A percentile compares a stretch with the other conserved stretches of the same genome.
These are phyloP conservation scores for Sthenelais limicola DNA, from an alignment of 2,888 invertebrate species.

Conservation along the genomic window DNA sequence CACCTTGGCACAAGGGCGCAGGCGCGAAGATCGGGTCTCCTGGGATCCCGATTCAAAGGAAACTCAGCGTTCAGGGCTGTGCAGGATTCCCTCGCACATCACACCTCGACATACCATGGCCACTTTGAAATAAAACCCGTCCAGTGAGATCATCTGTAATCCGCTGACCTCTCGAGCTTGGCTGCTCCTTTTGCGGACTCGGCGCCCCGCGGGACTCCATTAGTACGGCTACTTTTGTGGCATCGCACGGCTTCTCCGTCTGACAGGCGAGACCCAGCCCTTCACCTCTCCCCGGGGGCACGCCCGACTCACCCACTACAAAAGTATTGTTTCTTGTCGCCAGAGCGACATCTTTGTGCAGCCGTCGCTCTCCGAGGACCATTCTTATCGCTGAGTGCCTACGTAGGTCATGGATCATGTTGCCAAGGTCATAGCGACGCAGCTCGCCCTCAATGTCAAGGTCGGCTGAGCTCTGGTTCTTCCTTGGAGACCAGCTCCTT, in stretches of 20 bases:
- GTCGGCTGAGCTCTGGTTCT: not conserved
- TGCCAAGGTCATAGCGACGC: not conserved
- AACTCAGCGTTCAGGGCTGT: no score
- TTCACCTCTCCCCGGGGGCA: constrained; percentile 17
- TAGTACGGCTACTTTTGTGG: constrained; percentile 24
- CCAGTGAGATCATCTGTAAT: no score
- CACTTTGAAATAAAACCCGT: no score
- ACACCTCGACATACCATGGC: no score
- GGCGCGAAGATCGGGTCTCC: no score
- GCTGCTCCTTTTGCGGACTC: not conserved
- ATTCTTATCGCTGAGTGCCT: not conserved
- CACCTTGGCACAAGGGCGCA: no score
- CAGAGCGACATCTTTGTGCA: constrained; percentile 23
- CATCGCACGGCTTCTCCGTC: not conserved
- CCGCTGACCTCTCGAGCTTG: no score
- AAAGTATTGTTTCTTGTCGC: constrained; percentile 35
- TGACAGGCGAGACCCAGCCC: not conserved
- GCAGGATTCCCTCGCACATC: no score
- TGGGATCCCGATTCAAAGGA: no score
- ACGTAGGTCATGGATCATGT: constrained; percentile 18
- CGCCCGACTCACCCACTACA: not conserved
- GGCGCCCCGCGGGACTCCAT: constrained; percentile 30
- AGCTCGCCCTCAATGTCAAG: not conserved
- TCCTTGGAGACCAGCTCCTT: no score
- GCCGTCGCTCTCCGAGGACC: constrained; percentile 22